Evolutionary conservation across 2,113 vertebrate genomes (phyloP), one percentile per base, ranked within the genome.

Genomic region (Laticauda laticaudata): DNA sequence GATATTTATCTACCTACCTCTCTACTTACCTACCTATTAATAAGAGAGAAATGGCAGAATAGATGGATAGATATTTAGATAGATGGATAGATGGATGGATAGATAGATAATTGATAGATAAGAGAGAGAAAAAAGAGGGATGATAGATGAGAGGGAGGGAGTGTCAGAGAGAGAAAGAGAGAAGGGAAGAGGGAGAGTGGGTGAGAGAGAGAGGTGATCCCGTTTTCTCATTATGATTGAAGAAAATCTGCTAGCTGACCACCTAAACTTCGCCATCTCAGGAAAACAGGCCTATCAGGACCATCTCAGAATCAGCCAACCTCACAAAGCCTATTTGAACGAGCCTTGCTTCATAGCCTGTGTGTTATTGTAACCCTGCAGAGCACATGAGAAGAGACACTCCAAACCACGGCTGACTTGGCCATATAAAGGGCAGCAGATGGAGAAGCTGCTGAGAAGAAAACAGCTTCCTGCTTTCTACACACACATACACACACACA

Each of bases 381-480:
- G 20, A 0, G 26, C 92, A 94, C 92, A 92, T 0, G 0, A 93
- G 87, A 92, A 89, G 94, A 94, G 93, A 91, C 54, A 95, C 93
- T 91, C 90, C 94, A 95, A 95, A 87, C 93, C 93, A 94, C 94
- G 57, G 89, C 93, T 87, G 90, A 21, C 1, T 59, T 86, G 92
- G 91, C 53, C 89, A 56, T 95, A 56, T 64, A 8, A 87, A 14
- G 87, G 92, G 39, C 24, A 93, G 91, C 91, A 91, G 92, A 95
- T 55, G 93, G 89, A 95, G 91, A 0, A 0, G 69, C 10, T 94
- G 93, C 93, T 92, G 90, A 0, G 0, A 91, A 94, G 94, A 91
- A 92, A 94, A 95, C 93, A 95, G 94, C 95, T 94, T 93, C 95
- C 94, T 95, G 75, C 20, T 93, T 56, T 90, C 55, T 89, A 24